These are phyloP conservation scores for Euura lappo DNA, from an alignment of 1,140 invertebrate species.

Conservation along the genomic window DNA sequence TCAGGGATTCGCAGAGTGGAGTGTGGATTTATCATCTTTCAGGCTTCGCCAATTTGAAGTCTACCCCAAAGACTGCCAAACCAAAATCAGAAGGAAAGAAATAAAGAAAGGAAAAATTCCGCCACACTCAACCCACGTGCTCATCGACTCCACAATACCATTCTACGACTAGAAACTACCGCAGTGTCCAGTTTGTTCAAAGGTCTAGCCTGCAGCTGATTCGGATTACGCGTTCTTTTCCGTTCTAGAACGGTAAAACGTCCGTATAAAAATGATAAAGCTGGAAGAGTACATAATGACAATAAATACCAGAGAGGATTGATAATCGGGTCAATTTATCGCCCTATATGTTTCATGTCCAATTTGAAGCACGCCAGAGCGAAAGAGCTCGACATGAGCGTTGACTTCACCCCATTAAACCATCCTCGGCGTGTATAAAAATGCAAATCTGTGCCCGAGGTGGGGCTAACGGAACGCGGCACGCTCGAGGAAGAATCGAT, in stretches of 20 bases:
- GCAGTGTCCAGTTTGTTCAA: conserved; percentile 38
- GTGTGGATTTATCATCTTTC: too few relatives aligned
- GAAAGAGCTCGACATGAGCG: neutral
- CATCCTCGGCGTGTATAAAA: neutral
- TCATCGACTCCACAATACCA: conserved; percentile 29
- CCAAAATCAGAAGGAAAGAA: neutral
- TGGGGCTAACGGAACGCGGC: neutral
- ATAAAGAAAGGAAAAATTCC: neutral
- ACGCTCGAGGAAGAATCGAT: conserved; percentile 19
- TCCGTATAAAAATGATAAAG: too few relatives aligned
- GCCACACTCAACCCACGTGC: neutral
- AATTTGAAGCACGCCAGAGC: neutral
- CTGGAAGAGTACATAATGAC: too few relatives aligned
- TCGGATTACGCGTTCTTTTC: conserved; percentile 32
- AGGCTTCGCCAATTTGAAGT: too few relatives aligned
- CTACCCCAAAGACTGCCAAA: too few relatives aligned
- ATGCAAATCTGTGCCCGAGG: neutral
- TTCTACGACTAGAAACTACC: conserved; percentile 42
- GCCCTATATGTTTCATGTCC: conserved; percentile 22
- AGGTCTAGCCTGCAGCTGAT: conserved; percentile 52
- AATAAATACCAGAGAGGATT: too few relatives aligned
- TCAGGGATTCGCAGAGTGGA: too few relatives aligned
- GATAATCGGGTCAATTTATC: too few relatives aligned
- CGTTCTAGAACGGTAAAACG: too few relatives aligned
- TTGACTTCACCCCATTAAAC: conserved; percentile 4